Conservation (phyloP, 1,140 invertebrate genomes). For the Drosophila navojoa region DNA sequence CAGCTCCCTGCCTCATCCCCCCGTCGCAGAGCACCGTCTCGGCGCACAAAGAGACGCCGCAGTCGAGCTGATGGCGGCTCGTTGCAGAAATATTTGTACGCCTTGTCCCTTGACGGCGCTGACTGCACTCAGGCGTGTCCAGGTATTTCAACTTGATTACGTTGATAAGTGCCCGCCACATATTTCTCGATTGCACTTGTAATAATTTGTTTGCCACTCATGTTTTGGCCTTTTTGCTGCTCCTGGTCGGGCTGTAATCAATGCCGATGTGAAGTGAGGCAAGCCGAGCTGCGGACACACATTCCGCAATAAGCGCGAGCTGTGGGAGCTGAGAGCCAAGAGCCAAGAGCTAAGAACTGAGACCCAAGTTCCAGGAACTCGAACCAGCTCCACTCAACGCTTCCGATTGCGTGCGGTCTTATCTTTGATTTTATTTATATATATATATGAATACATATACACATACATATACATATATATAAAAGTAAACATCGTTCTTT, state of each 20-base stretch:
- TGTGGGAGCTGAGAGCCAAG: constrained; percentile 58
- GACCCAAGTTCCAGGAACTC: constrained; percentile 67
- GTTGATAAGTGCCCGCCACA: constrained; percentile 78
- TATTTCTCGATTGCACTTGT: constrained; percentile 78
- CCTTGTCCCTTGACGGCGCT: constrained; percentile 11
- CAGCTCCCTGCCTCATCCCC: background rate
- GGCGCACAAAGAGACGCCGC: constrained; percentile 56
- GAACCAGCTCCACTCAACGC: background rate
- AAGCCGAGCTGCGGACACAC: constrained; percentile 25
- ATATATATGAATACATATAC: constrained; percentile 2
- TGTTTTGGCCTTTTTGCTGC: constrained; percentile 31
- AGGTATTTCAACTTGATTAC: constrained; percentile 81
- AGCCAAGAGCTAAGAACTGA: background rate
- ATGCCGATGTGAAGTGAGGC: constrained; percentile 59
- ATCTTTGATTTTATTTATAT: constrained; percentile 66
- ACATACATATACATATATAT: no score
- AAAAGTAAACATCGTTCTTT: background rate
- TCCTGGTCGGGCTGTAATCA: constrained; percentile 60
- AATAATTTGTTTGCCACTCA: constrained; percentile 81
- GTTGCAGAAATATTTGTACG: constrained; percentile 46
- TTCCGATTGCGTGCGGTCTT: constrained; percentile 55
- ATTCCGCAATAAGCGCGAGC: constrained; percentile 58
- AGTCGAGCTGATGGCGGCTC: constrained; percentile 19
- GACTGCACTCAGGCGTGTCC: constrained; percentile 75
- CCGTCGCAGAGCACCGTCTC: background rate